Conservation (phyloP, 2,113 vertebrate species). For the Rhinopithecus roxellana region DNA sequence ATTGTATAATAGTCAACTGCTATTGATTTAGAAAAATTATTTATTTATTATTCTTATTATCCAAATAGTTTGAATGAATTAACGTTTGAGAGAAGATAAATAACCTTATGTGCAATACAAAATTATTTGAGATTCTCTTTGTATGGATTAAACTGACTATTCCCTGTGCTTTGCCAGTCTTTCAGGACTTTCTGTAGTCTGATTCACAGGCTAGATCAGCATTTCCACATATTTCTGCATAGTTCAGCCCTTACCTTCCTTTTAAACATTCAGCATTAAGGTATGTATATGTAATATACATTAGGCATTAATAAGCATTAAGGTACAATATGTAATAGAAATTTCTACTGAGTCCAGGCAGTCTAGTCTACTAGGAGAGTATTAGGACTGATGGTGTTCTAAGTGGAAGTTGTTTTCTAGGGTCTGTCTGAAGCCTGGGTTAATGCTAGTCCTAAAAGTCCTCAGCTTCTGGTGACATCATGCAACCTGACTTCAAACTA, state of each 20-base stretch:
- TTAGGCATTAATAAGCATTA: neutral
- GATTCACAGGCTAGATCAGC: neutral
- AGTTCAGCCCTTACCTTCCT: neutral
- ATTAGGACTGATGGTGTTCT: neutral
- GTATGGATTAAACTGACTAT: neutral
- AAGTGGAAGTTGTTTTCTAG: neutral
- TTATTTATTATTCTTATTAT: constrained; percentile 19
- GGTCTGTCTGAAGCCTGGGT: neutral
- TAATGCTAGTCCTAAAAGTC: neutral
- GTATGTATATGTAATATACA: neutral
- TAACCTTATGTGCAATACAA: neutral
- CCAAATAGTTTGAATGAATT: neutral
- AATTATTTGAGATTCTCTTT: neutral
- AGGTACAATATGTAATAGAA: neutral
- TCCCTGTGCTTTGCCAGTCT: neutral
- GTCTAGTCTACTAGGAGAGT: neutral
- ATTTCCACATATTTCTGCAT: neutral
- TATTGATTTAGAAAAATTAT: neutral
- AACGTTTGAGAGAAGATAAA: neutral
- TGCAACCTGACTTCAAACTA: too few relatives aligned
- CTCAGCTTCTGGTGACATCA: neutral
- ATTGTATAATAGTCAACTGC: neutral
- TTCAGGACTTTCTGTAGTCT: neutral
- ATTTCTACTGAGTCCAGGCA: neutral
- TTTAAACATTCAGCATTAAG: neutral